phyloP scores from a whole-genome alignment of 2,797 vertebrate genomes.

The Tiaroga cobitis region DNA sequence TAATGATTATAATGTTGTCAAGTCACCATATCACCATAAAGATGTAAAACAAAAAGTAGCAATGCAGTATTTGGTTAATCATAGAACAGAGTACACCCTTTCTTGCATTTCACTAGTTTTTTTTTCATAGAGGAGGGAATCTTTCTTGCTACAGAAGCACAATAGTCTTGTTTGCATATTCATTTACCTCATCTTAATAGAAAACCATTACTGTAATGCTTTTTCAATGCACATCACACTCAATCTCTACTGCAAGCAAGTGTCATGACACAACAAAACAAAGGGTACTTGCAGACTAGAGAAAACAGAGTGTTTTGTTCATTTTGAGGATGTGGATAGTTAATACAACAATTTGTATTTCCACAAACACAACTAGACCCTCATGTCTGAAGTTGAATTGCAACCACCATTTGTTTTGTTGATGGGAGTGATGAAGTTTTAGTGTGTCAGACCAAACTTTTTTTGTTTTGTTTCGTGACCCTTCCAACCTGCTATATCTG shows the following conservation, averaged over 20 bases:
- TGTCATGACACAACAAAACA: conserved; percentile 14
- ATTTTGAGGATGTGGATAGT: neutral
- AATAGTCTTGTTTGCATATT: neutral
- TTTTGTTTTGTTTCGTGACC: neutral
- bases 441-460: neutral
- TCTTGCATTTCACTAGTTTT: neutral
- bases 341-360: neutral
- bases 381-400: neutral
- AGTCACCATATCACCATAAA: neutral
- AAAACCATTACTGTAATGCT: neutral
- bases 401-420: neutral
- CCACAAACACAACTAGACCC: neutral
- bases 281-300: neutral
- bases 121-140: neutral
- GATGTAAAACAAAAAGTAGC: neutral
- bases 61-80: neutral
- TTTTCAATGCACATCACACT: neutral
- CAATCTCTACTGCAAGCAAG: neutral
- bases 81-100: neutral
- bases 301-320: neutral
- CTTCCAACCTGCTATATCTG: neutral
- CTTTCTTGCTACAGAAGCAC: neutral
- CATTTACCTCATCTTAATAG: neutral
- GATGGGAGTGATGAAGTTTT: neutral
- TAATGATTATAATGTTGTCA: neutral